Base-by-base conservation (phyloP, 2,797 vertebrate genomes). In the Hippoglossus hippoglossus region DNA sequence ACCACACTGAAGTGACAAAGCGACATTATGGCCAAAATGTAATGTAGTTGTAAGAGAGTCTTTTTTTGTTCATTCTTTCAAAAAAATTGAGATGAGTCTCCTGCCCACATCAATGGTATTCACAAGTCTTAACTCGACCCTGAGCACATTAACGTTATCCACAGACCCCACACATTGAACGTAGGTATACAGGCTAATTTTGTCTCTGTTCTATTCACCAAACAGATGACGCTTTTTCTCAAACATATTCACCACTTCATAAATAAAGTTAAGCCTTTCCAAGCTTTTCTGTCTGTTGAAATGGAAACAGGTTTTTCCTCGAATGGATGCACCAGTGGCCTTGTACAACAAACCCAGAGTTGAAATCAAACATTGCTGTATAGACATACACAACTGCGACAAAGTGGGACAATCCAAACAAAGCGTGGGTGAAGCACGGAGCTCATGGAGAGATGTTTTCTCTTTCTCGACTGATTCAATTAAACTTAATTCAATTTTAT, bases 281-380 rank as follows among this genome's bases (percentile, higher is more conserved):
- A 50, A 73, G 51, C 47, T 63, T 76, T 53, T 60, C 11, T 68
- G 63, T 69, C 61, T 77, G 60, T 68, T 63, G 63, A 75, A 72
- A 81, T 63, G 61, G 70, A 77, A 77, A 83, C 75, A 81, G 74
- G 74, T 44, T 59, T 71, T 50, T 63, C 52, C 28, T 69, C n/a
- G 74, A 74, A 81, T 75, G 54, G 62, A 72, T 79, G 67, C 60
- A 13, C 55, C 72, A 65, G 72, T 80, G 75, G 71, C 75, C 62
- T 4, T 71, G 39, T 16, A 41, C 13, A 41, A 41, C 39, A 41
- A 41, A 41, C 39, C 4, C 39, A 41, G 13, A 41, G 39, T 41
- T 66, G 31, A 71, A 57, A 76, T 63, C 65, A 78, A 73, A 80
- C 77, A 80, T 63, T 0, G 24, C 44, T 46, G 15, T 46, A 67